Conservation (phyloP, 2,113 vertebrate species). For the Leptodactylus fuscus region DNA sequence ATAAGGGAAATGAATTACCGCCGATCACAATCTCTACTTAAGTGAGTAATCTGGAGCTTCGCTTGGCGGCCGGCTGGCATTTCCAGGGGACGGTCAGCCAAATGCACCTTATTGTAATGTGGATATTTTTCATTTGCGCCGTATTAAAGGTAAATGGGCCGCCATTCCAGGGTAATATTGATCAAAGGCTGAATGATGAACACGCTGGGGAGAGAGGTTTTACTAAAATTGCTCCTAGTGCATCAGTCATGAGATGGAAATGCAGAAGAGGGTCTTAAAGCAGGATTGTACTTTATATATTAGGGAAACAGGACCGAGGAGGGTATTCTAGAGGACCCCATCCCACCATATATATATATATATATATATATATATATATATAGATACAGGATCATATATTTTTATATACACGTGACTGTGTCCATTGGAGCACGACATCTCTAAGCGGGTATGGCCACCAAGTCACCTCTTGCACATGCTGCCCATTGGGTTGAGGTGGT, state of each 20-base stretch:
- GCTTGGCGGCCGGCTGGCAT: background rate
- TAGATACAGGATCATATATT: no score
- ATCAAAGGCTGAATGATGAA: background rate
- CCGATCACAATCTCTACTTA: slow-evolving; percentile 21
- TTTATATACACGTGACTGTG: no score
- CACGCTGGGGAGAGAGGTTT: background rate
- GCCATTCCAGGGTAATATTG: background rate
- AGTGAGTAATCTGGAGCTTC: background rate
- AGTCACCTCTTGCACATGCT: no score
- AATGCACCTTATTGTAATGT: background rate
- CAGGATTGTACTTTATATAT: background rate
- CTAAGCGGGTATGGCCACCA: no score
- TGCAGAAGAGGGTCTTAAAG: background rate
- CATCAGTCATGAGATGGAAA: background rate
- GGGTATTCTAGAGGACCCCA: no score
- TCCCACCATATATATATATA: no score
- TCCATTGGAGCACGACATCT: no score
- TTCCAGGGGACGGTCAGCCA: background rate
- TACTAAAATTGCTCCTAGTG: background rate
- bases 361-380: no score
- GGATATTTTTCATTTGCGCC: background rate
- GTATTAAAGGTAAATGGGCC: background rate
- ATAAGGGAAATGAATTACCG: slow-evolving; percentile 13
- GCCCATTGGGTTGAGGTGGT: no score
- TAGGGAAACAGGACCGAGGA: no score